Percentiles rank a stretch among this genome's conserved stretches.
phyloP scores from a whole-genome alignment of 2,888 invertebrate genomes.

The Tetramorium bicarinatum region DNA sequence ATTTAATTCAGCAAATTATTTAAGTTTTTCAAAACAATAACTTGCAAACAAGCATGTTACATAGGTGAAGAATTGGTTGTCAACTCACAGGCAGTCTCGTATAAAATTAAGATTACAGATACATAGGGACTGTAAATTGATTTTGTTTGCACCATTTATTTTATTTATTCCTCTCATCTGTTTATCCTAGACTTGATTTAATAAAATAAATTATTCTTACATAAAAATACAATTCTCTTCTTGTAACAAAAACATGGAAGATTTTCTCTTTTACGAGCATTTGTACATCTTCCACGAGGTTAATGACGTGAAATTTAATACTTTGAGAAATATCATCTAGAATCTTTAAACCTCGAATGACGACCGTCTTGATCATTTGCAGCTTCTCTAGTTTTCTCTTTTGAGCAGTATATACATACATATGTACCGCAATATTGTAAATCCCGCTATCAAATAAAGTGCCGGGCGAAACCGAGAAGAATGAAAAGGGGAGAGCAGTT shows the following conservation, averaged over 20 bases:
- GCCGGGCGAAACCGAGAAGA: constrained; percentile 10
- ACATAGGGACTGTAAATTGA: background rate
- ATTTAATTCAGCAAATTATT: constrained; percentile 8
- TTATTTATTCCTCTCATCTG: background rate
- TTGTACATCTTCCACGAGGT: background rate
- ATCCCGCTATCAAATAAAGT: constrained; percentile 43
- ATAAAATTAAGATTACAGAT: background rate
- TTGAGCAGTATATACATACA: background rate
- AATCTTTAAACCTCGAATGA: constrained; percentile 9
- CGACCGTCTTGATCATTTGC: constrained; percentile 15
- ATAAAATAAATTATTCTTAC: background rate
- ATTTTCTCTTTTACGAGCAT: background rate
- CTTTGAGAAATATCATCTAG: background rate
- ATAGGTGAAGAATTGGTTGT: constrained; percentile 9
- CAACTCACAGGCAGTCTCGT: constrained; percentile 24
- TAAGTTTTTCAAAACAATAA: background rate
- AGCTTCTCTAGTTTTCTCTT: background rate
- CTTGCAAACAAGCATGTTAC: background rate
- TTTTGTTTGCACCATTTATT: background rate
- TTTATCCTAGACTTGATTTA: background rate
- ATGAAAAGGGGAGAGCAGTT: constrained; percentile 12
- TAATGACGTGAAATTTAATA: background rate
- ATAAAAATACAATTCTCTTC: background rate
- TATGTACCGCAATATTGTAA: constrained; percentile 6
- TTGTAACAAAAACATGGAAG: background rate